Base-by-base conservation (phyloP, 2,888 invertebrate species). In the Andrena marginata region DNA sequence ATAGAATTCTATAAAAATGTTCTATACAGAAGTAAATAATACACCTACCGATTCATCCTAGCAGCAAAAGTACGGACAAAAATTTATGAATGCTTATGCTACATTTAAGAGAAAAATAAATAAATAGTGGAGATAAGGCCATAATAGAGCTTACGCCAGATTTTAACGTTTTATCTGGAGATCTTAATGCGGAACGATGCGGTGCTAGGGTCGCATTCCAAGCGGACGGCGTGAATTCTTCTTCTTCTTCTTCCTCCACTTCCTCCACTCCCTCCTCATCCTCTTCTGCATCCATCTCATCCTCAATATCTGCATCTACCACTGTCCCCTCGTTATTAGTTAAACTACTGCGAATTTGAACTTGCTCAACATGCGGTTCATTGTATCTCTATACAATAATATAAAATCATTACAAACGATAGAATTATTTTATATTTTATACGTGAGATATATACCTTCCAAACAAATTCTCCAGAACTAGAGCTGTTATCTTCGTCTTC, bases 201-300 rank as follows among this genome's bases (percentile, higher is more conserved):
- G 97, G 97, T 1, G 95, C 96, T 23, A 97, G 96, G 90, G 96
- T 96, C 88, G 97, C 96, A 94, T 97, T 96, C 97, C 97, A 97
- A 81, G 97, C 97, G 3, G 97, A 97, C 6, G 97, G 97, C 77
- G 97, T 96, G 93, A 97, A 97, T 89, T 96, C 96, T 49, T 95
- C 95, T 71, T 95, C 95, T 92, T 96, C 97, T 73, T 96, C 96
- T 90, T 96, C 96, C 84, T 96, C 96, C 64, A 96, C 96, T 0
- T 75, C 69, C 5, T 51, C 63, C 20, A 67, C 75, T 81, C 92
- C 94, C n/a, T 86, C 85, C 7, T 71, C 42, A 42, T 85, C 83
- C 13, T 72, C 73, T 62, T 71, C 79, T 59, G 33, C 78, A 33
- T 84, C 80, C 33, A 80, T 85, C 56, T 85, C 86, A 64, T 86